Evolutionary conservation across 2,888 invertebrate species (phyloP), one percentile per base, ranked within the genome.

Genomic region (Cinara cedri): DNA sequence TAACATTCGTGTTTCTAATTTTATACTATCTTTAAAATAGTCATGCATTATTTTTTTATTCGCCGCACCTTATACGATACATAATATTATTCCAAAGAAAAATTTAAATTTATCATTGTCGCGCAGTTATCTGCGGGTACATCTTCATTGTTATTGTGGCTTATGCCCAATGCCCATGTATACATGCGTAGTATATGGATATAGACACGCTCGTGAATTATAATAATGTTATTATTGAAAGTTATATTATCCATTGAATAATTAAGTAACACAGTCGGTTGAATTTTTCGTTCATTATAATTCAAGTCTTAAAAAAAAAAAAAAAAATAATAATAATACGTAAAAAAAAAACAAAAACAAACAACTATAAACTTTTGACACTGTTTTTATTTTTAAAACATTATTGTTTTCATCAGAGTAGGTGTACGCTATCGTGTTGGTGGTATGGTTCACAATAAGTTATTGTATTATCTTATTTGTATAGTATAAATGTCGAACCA

Each of bases 191-290:
- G n/a, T n/a, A 24, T 44, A 71, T 57, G 42, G 21, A 24, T 24
- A 44, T 24, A 34, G 1, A 21, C 34, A n/a, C 24, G 68, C 16
- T 57, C 42, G 9, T 21, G 14, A 34, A 4, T 4, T 34, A 4
- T 34, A 34, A 34, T n/a, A n/a, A n/a, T n/a, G n/a, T n/a, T n/a
- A n/a, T n/a, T n/a, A n/a, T n/a, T n/a, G n/a, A 13, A 49, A 49
- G 44, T 44, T 44, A n/a, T n/a, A n/a, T 44, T 44, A 44, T 16
- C 60, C 34, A 62, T 63, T 16, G 55, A 42, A 71, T 71, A 71
- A 71, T 55, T n/a, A n/a, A n/a, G n/a, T n/a, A n/a, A n/a, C n/a
- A n/a, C n/a, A n/a, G n/a, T n/a, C n/a, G n/a, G n/a, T n/a, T n/a
- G n/a, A 3, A 51, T 14, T 14, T 51, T 26, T 34, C 34, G 13